Evolutionary conservation across 2,797 vertebrate genomes (phyloP).

Genomic region (Anguilla obscura): DNA sequence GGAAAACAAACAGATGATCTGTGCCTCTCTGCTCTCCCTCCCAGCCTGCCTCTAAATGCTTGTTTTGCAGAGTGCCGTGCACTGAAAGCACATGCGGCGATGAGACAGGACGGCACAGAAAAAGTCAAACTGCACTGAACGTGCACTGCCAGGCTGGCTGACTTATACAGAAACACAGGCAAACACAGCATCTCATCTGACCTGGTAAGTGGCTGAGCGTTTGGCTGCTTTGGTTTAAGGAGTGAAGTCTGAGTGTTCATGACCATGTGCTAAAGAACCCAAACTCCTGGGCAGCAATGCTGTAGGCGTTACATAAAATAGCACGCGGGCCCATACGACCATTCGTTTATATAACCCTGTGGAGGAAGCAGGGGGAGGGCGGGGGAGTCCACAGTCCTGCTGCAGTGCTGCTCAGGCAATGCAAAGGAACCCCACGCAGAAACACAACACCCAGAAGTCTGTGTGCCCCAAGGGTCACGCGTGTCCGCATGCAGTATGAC

Average conservation of each 20-base stretch:
- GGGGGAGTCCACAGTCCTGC: background rate
- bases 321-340: background rate
- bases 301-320: background rate
- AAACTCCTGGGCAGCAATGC: background rate
- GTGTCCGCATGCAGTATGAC: background rate
- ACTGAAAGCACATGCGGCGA: background rate
- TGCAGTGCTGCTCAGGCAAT: constrained; percentile 1
- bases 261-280: background rate
- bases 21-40: background rate
- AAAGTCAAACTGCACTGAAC: background rate
- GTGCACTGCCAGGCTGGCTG: background rate
- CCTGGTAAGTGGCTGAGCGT: background rate
- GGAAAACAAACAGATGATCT: background rate
- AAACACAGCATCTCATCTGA: background rate
- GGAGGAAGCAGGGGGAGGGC: background rate
- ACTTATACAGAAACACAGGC: background rate
- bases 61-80: background rate
- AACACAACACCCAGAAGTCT: background rate
- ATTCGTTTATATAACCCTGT: constrained; percentile 6
- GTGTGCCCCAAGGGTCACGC: background rate
- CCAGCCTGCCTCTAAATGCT: background rate
- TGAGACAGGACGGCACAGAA: background rate
- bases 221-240: background rate
- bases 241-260: background rate
- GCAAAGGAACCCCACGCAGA: background rate